A percentile compares a stretch with the other conserved stretches of the same genome.
phyloP scores from a whole-genome alignment of 2,888 invertebrate genomes.

The Scrobipalpa costella region DNA sequence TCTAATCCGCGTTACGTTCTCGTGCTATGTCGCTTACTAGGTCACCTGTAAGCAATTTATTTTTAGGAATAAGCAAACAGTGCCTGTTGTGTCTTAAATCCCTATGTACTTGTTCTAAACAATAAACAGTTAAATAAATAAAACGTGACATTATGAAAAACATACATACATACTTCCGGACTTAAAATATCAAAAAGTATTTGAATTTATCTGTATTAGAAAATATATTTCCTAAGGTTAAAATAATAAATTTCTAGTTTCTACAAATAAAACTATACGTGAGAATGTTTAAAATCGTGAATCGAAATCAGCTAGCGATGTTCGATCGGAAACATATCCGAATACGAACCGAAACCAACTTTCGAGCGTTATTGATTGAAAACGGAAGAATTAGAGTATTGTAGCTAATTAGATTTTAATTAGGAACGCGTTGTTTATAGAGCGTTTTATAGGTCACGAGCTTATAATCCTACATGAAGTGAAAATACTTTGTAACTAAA shows the following conservation, averaged over 20 bases:
- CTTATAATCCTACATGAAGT: not conserved
- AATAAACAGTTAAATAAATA: too few relatives aligned
- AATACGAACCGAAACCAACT: not conserved
- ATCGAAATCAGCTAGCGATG: not conserved
- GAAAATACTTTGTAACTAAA: too few relatives aligned
- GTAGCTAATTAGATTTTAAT: not conserved
- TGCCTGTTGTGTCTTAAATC: too few relatives aligned
- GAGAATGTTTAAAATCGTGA: not conserved
- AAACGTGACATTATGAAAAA: too few relatives aligned
- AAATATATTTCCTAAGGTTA: not conserved
- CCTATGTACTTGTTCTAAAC: too few relatives aligned
- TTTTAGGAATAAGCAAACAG: too few relatives aligned
- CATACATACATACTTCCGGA: too few relatives aligned
- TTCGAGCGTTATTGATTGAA: not conserved
- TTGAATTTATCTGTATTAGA: too few relatives aligned
- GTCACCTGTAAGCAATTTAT: too few relatives aligned
- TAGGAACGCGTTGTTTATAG: not conserved
- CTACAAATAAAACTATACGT: not conserved
- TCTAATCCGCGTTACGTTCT: too few relatives aligned
- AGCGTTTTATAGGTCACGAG: not conserved
- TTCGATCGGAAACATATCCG: constrained; percentile 1
- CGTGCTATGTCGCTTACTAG: too few relatives aligned
- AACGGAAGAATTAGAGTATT: not conserved
- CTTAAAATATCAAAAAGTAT: too few relatives aligned
- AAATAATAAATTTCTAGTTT: not conserved